phyloP scores from a whole-genome alignment of 2,888 invertebrate genomes.

The Alentia gelatinosa region DNA sequence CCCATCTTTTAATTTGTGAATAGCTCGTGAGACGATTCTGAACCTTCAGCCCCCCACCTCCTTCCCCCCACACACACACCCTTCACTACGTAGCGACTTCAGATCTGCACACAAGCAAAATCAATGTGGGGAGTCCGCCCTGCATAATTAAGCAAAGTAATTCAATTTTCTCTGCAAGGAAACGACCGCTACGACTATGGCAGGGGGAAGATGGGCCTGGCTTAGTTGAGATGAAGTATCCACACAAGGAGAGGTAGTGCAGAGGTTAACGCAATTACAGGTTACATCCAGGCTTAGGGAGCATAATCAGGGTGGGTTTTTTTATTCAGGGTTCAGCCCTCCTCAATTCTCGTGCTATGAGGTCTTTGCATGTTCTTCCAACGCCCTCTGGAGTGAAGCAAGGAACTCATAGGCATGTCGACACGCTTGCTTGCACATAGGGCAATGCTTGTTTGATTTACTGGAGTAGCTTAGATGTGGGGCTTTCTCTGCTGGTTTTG shows the following conservation, averaged over 20 bases:
- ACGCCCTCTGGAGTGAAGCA: too few species aligned
- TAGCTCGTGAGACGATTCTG: too few species aligned
- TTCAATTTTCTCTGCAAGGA: neutral
- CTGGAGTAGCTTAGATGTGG: too few species aligned
- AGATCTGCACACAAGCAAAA: neutral
- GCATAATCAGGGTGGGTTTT: too few species aligned
- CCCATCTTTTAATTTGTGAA: too few species aligned
- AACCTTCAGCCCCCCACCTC: neutral
- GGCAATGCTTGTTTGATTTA: too few species aligned
- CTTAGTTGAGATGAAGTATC: neutral
- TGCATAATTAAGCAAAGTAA: constrained; percentile 17
- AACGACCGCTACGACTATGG: neutral
- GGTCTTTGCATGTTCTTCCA: too few species aligned
- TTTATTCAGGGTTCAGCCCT: too few species aligned
- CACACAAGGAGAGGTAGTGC: neutral
- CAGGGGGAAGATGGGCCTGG: neutral
- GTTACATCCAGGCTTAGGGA: neutral
- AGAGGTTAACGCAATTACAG: neutral
- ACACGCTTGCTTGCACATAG: too few species aligned
- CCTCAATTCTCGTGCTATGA: too few species aligned
- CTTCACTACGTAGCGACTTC: neutral
- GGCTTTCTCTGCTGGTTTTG: too few species aligned
- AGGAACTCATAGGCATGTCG: too few species aligned
- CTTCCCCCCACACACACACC: neutral
- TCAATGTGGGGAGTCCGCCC: neutral